These are phyloP conservation scores for Megalurothrips usitatus DNA, from an alignment of 2,888 invertebrate genomes.

Conservation along the genomic window DNA sequence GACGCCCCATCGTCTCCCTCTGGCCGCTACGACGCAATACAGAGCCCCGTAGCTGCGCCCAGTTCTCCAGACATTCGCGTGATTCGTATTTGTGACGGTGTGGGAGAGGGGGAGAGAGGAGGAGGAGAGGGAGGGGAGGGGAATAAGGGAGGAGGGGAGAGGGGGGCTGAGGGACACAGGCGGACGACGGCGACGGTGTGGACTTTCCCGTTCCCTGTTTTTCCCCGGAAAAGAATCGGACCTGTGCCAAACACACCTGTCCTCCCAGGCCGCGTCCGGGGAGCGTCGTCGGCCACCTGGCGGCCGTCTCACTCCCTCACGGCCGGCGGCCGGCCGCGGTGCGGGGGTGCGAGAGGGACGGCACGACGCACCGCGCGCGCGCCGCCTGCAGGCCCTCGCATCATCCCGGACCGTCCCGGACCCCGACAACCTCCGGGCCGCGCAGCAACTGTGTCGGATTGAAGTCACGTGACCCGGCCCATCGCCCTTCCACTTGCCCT, in stretches of 20 bases:
- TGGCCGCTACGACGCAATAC: too few relatives aligned
- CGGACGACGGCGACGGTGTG: neutral
- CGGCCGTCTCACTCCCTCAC: neutral
- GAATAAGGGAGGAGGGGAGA: neutral
- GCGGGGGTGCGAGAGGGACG: neutral
- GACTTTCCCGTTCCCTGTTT: neutral
- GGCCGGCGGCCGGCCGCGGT: neutral
- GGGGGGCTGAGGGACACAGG: neutral
- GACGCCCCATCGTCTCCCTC: too few relatives aligned
- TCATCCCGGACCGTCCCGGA: too few relatives aligned
- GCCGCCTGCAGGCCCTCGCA: too few relatives aligned
- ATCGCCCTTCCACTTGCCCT: too few relatives aligned
- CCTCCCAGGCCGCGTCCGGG: neutral
- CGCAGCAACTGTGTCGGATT: too few relatives aligned
- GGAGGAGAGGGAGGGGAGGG: neutral
- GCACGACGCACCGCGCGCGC: neutral
- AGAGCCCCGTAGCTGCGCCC: too few relatives aligned
- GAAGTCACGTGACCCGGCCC: too few relatives aligned
- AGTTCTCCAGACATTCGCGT: too few relatives aligned
- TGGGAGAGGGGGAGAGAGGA: neutral
- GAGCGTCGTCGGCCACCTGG: neutral
- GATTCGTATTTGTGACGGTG: neutral
- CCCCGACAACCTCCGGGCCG: too few relatives aligned
- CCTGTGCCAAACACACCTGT: constrained; percentile 16
- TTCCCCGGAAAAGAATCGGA: constrained; percentile 3